A percentile compares a stretch with the other conserved stretches of the same genome.
phyloP scores from a whole-genome alignment of 2,797 vertebrate genomes.

The Centropyge bicolor region DNA sequence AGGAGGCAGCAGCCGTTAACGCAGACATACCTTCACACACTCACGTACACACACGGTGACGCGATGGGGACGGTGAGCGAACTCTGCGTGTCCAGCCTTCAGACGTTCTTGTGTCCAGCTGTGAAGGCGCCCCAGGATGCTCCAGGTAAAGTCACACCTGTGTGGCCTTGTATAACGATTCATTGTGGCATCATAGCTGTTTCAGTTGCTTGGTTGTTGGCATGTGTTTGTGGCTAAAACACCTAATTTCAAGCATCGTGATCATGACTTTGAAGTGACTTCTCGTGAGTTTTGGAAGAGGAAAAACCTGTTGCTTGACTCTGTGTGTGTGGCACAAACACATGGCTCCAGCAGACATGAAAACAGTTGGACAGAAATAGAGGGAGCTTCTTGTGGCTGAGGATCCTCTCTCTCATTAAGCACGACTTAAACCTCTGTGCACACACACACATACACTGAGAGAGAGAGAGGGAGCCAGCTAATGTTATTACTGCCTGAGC shows the following conservation, averaged over 20 bases:
- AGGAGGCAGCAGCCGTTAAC: slow-evolving; percentile 20
- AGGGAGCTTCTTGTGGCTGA: slow-evolving; percentile 46
- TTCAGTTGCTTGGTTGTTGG: not conserved
- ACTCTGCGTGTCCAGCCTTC: slow-evolving; percentile 91
- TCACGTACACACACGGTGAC: not conserved
- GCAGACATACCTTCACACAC: slow-evolving; percentile 8
- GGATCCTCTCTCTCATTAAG: slow-evolving; percentile 45
- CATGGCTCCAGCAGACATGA: slow-evolving; percentile 32
- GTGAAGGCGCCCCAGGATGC: slow-evolving; percentile 63
- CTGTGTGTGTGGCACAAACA: slow-evolving; percentile 13
- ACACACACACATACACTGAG: slow-evolving; percentile 9
- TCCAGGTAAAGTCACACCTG: slow-evolving; percentile 82
- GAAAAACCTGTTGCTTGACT: slow-evolving; percentile 25
- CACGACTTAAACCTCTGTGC: slow-evolving; percentile 40
- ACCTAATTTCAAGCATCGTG: not conserved
- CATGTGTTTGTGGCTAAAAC: not conserved
- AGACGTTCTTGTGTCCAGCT: slow-evolving; percentile 89
- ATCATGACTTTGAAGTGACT: not conserved
- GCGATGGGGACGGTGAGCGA: slow-evolving; percentile 90
- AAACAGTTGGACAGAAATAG: slow-evolving; percentile 52
- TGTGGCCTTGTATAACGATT: not conserved
- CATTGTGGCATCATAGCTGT: not conserved
- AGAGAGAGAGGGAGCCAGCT: slow-evolving; percentile 15
- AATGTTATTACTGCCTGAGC: slow-evolving; percentile 63
- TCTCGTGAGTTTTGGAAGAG: not conserved